Evolutionary conservation across 2,888 invertebrate genomes (phyloP), one percentile per base, ranked within the genome.

Genomic region (Dicyrtoma fusca): DNA sequence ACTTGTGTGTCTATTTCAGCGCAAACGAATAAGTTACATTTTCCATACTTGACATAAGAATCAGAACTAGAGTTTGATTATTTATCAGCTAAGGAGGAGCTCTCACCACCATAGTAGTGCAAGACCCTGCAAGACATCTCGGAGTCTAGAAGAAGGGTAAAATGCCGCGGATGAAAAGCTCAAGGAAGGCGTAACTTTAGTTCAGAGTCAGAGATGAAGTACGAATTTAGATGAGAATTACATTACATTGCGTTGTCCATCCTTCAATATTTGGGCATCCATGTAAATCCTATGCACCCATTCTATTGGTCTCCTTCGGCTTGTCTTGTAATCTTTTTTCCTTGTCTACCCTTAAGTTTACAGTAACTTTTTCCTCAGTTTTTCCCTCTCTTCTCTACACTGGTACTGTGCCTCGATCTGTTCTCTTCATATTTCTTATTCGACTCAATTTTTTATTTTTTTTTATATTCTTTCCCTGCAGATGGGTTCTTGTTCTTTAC

Each of bases 61-160:
- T 34, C n/a, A 34, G 34, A 34, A 34, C n/a, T 34, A 34, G 42
- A 72, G 69, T 75, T 75, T 75, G 75, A 75, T 75, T 75, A 75
- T 75, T 75, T 75, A 75, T 63, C 72, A 75, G 72, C 68, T 65
- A 45, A 49, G 65, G 61, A 69, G 51, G 61, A 69, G 51, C 72
- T 59, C 74, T 72, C 69, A 72, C 65, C 69, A 47, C 74, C 69
- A 69, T 69, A n/a, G n/a, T n/a, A n/a, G n/a, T n/a, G n/a, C n/a
- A n/a, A n/a, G n/a, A n/a, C n/a, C n/a, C n/a, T 72, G 61, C 55
- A 57, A 65, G 69, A 74, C 69, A 64, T 64, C 62, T 65, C 6
- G 51, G 65, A 51, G 47, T 64, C 25, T 21, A 10, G 17, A 62
- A 51, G 51, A 51, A 51, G 13, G 34, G 44, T 23, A 47, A 65